Evolutionary conservation across 2,888 invertebrate species (phyloP), one percentile per base, ranked within the genome.

Genomic region (Eupsilia transversa): DNA sequence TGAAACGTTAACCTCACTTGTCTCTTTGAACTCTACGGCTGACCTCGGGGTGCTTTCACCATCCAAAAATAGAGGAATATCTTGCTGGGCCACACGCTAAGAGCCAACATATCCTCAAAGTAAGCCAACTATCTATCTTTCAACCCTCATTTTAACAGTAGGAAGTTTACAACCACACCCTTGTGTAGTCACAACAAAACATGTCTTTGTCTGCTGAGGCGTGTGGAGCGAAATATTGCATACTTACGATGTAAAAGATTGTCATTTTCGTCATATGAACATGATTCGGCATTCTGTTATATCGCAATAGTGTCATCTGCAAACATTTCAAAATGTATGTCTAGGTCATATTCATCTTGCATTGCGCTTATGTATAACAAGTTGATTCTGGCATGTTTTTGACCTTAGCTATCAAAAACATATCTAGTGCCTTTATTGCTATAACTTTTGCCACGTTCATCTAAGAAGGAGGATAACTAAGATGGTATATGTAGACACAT

Each of bases 281-380:
- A 69, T 73, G 68, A 73, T 60, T 74, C 38, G 59, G 38, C 80
- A 76, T 72, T 77, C 46, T 72, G 35, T 64, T 76, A 61, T 68
- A 73, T 82, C 73, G 87, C 63, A 74, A 80, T 60, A 74, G 74
- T 84, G 79, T 82, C 84, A 80, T 87, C 86, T 77, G 68, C 67
- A 72, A 65, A 72, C 23, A 73, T 87, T 84, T 79, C 79, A 68
- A 74, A 57, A 82, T 75, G 69, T 87, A 74, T 84, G 88, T 89
- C 87, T 86, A 82, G 89, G 88, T 84, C 88, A 72, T 66, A 63
- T 83, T 61, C 67, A 66, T 65, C 72, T 64, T 68, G 64, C 52
- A 61, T 69, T 59, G 27, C 59, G 23, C 14, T 63, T 49, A 38
- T 35, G 17, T 64, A n/a, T 64, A 63, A 30, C 46, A 56, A 41